Percentiles rank a stretch among this genome's conserved stretches.
Conservation (phyloP, 2,888 invertebrate genomes). For the Pollenia amentaria region DNA sequence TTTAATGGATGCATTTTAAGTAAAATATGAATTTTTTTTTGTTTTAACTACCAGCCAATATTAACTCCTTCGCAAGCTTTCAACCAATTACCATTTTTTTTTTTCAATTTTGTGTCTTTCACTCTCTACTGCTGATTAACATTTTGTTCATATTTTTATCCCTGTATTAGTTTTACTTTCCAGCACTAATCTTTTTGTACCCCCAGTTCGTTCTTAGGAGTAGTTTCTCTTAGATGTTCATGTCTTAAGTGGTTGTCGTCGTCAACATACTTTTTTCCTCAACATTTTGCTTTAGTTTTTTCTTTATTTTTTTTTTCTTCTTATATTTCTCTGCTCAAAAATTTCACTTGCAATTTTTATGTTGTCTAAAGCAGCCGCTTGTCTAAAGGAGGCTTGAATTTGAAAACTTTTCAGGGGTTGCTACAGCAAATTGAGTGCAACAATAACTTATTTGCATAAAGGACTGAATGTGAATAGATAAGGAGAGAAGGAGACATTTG, state of each 20-base stretch:
- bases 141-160: constrained; percentile 33
- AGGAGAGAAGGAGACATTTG: constrained; percentile 38
- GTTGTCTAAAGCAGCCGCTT: constrained; percentile 46
- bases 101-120: neutral
- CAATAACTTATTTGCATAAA: constrained; percentile 64
- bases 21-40: neutral
- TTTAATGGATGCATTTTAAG: constrained; percentile 5
- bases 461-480: constrained; percentile 10
- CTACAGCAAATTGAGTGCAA: constrained; percentile 69
- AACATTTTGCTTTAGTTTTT: constrained; percentile 5
- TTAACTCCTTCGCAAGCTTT: constrained; percentile 6
- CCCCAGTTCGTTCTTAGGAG: constrained; percentile 9
- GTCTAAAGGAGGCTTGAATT: constrained; percentile 40
- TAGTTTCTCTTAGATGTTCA: constrained; percentile 40
- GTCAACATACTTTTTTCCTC: constrained; percentile 48
- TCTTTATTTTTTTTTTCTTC: no score
- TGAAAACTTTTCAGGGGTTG: constrained; percentile 37
- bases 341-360: constrained; percentile 42
- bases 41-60: neutral
- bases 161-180: neutral
- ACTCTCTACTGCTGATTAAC: constrained; percentile 22
- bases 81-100: neutral
- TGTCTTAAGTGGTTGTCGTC: constrained; percentile 68
- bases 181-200: constrained; percentile 4
- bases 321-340: constrained; percentile 7